Conservation (phyloP, 2,797 vertebrate genomes). For the Girardinus metallicus region DNA sequence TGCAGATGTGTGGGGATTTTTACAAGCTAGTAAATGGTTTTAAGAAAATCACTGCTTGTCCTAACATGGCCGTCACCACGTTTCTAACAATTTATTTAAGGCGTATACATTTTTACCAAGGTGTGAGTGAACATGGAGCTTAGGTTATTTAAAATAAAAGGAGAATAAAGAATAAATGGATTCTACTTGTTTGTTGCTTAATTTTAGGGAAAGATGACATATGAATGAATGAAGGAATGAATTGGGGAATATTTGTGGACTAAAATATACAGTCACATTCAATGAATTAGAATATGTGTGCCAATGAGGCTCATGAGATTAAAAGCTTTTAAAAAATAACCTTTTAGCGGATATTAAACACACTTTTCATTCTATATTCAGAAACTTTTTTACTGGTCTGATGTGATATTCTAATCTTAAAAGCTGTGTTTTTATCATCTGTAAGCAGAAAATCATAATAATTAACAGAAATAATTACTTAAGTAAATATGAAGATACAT, state of each 20-base stretch:
- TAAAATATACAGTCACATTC: neutral
- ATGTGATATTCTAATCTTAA: neutral
- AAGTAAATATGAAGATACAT: neutral
- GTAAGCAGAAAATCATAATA: neutral
- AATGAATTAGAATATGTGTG: neutral
- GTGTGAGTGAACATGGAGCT: neutral
- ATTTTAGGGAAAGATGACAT: neutral
- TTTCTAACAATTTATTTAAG: neutral
- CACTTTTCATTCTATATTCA: neutral
- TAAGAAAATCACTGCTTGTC: neutral
- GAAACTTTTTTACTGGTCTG: neutral
- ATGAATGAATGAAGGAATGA: neutral
- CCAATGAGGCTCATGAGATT: neutral
- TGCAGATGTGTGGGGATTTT: neutral
- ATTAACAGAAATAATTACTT: neutral
- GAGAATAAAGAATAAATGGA: neutral
- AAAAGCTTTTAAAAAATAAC: neutral
- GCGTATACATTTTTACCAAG: neutral
- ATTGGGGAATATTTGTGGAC: neutral
- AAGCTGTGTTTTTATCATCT: neutral
- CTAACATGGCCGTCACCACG: neutral
- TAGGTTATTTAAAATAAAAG: neutral
- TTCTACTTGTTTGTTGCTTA: neutral
- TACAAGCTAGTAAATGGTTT: neutral
- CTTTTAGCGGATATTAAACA: neutral